These are phyloP conservation scores for Bolinopsis microptera DNA, from an alignment of 37 sponge, comb jelly and placozoan genomes.

Conservation along the genomic window DNA sequence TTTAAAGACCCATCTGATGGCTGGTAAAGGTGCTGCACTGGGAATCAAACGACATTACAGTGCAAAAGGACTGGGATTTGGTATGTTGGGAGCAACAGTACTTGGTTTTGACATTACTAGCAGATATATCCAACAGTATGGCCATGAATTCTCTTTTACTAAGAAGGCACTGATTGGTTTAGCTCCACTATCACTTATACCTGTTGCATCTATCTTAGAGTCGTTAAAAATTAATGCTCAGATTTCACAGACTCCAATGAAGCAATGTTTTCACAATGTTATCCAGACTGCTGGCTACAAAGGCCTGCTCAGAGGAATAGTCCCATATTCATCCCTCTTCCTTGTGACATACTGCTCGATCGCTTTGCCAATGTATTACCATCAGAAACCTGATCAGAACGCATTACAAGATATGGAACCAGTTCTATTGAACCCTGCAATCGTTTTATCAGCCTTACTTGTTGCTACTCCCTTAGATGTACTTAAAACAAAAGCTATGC, in stretches of 20 bases:
- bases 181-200: not conserved
- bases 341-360: not conserved
- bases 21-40: not conserved
- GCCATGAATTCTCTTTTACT: not conserved
- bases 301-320: constrained; percentile 53
- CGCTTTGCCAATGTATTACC: not conserved
- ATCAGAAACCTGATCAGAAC: not conserved
- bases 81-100: not conserved
- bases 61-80: constrained; percentile 34
- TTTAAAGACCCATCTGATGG: constrained; percentile 25
- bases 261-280: constrained; percentile 5
- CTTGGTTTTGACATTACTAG: not conserved
- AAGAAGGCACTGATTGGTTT: not conserved
- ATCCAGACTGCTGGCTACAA: not conserved
- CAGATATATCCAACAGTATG: not conserved
- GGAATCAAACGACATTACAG: constrained; percentile 1
- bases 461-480: constrained; percentile 28
- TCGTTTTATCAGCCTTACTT: not conserved
- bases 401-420: not conserved
- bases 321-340: not conserved
- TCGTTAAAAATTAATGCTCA: constrained; percentile 15
- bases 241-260: constrained; percentile 2
- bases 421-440: not conserved
- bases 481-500: constrained; percentile 29
- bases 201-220: not conserved